Percentiles rank a stretch among this genome's conserved stretches.
Evolutionary conservation across 1,140 invertebrate species (phyloP).

Genomic region (Patella vulgata): DNA sequence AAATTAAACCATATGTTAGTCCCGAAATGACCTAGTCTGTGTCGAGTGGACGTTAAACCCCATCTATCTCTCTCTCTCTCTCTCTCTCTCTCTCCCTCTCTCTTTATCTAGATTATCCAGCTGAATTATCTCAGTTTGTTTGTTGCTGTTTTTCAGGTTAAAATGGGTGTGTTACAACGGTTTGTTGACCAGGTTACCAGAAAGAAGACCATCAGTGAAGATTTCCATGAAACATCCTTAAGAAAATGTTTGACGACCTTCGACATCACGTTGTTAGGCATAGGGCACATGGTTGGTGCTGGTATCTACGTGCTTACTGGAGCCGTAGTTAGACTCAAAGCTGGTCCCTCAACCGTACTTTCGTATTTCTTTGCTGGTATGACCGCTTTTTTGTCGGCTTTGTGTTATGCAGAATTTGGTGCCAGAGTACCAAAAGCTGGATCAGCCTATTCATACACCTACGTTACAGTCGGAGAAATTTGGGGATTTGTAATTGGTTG

Average conservation of each 20-base stretch:
- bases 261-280: conserved; percentile 81
- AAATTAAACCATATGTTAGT: no score
- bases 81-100: no score
- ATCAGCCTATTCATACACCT: conserved; percentile 62
- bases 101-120: no score
- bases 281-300: conserved; percentile 92
- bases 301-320: conserved; percentile 70
- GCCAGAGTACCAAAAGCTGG: conserved; percentile 69
- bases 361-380: conserved; percentile 90
- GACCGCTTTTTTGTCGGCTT: conserved; percentile 83
- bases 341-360: conserved; percentile 81
- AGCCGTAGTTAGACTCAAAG: conserved; percentile 87
- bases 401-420: conserved; percentile 95
- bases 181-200: conserved; percentile 61
- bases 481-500: conserved; percentile 63
- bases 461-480: conserved; percentile 59
- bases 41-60: no score
- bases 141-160: no score
- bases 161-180: conserved; percentile 21
- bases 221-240: conserved; percentile 79
- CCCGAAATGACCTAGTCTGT: no score
- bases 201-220: conserved; percentile 68
- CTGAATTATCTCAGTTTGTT: no score
- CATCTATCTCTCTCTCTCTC: no score
- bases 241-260: conserved; percentile 90